phyloP scores from a whole-genome alignment of 2,797 vertebrate species.

The Gastrophryne carolinensis region DNA sequence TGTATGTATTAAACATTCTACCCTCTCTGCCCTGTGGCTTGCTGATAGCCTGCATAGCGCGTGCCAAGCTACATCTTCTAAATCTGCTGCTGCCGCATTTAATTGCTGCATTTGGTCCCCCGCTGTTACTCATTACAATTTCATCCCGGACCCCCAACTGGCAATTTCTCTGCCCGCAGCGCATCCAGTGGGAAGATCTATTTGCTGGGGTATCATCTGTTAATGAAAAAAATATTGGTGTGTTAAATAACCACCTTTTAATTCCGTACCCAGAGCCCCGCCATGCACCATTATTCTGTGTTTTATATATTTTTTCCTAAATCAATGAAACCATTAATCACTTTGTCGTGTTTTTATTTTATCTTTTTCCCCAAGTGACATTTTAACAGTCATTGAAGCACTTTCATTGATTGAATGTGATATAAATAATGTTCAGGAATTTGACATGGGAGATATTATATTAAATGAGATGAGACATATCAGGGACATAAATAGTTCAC shows the following conservation, averaged over 20 bases:
- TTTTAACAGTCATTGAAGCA: not conserved
- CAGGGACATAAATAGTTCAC: too few relatives aligned
- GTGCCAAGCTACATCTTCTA: not conserved
- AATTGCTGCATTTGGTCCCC: constrained; percentile 47
- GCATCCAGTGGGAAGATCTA: not conserved
- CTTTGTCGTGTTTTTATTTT: not conserved
- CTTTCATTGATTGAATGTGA: not conserved
- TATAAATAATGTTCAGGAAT: not conserved
- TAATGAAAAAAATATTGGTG: constrained; percentile 46
- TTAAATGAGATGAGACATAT: not conserved
- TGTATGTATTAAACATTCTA: too few relatives aligned
- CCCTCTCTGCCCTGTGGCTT: not conserved
- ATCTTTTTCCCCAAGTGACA: not conserved
- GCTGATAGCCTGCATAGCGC: not conserved
- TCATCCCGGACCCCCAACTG: constrained; percentile 32
- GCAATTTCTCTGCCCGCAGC: constrained; percentile 2
- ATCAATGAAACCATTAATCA: not conserved
- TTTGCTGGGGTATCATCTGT: constrained; percentile 20
- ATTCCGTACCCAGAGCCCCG: too few relatives aligned
- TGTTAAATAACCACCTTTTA: too few relatives aligned
- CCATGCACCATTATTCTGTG: not conserved
- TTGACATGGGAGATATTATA: not conserved
- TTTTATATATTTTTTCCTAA: not conserved
- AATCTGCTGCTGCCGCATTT: constrained; percentile 14
- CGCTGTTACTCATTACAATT: constrained; percentile 44